Percentiles rank a stretch among this genome's conserved stretches.
These are phyloP conservation scores for Lydus trimaculatus DNA, from an alignment of 2,888 invertebrate genomes.

Conservation along the genomic window DNA sequence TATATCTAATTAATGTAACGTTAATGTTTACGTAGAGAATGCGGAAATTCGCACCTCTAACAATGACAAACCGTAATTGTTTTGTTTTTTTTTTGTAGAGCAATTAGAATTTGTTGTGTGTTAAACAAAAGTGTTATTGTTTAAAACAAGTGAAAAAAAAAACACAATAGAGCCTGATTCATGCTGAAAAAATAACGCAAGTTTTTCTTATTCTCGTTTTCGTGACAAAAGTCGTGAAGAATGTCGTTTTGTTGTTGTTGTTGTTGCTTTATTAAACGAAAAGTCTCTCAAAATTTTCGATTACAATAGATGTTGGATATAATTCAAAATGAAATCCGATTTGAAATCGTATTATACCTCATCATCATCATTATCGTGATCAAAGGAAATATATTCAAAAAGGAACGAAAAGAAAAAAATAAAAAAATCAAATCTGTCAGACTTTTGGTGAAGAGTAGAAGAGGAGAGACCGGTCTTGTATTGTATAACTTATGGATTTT, in stretches of 20 bases:
- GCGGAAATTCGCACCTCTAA: neutral
- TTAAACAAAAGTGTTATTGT: neutral
- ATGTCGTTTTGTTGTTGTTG: neutral
- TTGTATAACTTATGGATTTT: slow-evolving; percentile 47
- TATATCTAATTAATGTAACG: neutral
- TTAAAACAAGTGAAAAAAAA: too few species aligned
- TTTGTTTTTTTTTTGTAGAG: too few species aligned
- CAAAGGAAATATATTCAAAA: neutral
- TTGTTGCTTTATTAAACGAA: too few species aligned
- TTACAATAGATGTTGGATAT: neutral
- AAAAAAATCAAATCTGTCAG: neutral
- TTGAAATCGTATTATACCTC: neutral
- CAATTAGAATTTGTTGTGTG: too few species aligned
- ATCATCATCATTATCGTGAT: too few species aligned
- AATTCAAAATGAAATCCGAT: neutral
- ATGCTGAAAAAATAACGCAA: neutral
- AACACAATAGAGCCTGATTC: neutral
- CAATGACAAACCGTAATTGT: too few species aligned
- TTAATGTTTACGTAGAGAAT: neutral
- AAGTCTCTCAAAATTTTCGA: neutral
- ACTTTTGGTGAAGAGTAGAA: too few species aligned
- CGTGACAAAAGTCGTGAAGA: neutral
- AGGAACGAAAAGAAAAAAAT: too few species aligned
- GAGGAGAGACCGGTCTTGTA: neutral
- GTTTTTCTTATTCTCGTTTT: neutral